phyloP scores from a whole-genome alignment of 2,888 invertebrate genomes.

The Lithophane socia region DNA sequence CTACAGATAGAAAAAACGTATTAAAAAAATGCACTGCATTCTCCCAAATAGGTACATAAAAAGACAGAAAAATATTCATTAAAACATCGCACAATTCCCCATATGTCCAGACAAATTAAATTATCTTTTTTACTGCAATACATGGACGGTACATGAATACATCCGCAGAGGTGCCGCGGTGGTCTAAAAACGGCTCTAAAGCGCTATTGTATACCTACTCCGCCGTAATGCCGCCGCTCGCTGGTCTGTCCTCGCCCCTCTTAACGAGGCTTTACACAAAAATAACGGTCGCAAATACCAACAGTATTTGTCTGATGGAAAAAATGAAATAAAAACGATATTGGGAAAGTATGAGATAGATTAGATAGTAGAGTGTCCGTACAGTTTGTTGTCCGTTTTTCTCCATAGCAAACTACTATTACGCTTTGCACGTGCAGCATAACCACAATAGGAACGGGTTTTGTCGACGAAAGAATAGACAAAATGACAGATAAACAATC shows the following conservation, averaged over 20 bases:
- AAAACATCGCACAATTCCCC: constrained; percentile 10
- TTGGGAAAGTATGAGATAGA: not conserved
- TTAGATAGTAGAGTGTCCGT: not conserved
- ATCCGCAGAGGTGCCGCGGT: constrained; percentile 38
- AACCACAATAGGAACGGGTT: no score
- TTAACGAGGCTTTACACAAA: constrained; percentile 32
- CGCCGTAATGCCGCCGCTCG: constrained; percentile 25
- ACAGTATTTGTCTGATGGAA: not conserved
- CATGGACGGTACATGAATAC: constrained; percentile 23
- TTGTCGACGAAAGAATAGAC: no score
- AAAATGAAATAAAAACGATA: not conserved
- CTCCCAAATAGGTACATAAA: not conserved
- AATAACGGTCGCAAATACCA: constrained; percentile 18
- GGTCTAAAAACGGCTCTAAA: constrained; percentile 44
- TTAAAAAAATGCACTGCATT: not conserved
- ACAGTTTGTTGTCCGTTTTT: not conserved
- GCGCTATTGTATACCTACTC: constrained; percentile 45
- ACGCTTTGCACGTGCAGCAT: no score
- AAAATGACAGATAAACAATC: no score
- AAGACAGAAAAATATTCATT: not conserved
- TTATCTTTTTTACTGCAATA: constrained; percentile 59
- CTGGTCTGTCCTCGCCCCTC: constrained; percentile 28
- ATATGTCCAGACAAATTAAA: constrained; percentile 40
- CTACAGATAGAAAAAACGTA: not conserved
- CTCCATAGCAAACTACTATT: not conserved